phyloP scores from a whole-genome alignment of 1,140 invertebrate species.

The Sycobia sp. region DNA sequence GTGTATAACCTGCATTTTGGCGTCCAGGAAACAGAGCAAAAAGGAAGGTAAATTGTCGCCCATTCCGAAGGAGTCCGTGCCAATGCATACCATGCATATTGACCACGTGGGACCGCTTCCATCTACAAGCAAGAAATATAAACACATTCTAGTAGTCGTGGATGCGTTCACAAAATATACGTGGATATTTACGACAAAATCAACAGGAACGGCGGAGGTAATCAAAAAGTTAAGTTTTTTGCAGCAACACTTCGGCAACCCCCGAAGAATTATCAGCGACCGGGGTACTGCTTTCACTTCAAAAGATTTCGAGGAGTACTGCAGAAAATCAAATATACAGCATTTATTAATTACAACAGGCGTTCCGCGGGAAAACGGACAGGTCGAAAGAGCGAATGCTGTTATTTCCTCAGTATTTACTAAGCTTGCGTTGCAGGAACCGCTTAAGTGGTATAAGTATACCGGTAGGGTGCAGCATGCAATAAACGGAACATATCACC shows the following conservation, averaged over 20 bases:
- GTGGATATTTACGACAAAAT: slow-evolving; percentile 27
- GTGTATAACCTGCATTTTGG: slow-evolving; percentile 19
- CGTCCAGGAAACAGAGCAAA: slow-evolving; percentile 1
- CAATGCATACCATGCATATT: slow-evolving; percentile 3
- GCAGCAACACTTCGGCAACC: slow-evolving; percentile 28
- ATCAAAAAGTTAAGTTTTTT: slow-evolving; percentile 8
- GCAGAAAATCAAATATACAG: too few relatives aligned
- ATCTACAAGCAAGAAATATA: slow-evolving; percentile 47
- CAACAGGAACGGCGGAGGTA: slow-evolving; percentile 11
- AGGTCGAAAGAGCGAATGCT: too few relatives aligned
- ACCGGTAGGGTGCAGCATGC: too few relatives aligned
- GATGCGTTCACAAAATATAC: slow-evolving; percentile 56
- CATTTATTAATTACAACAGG: background rate
- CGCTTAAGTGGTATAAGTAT: too few relatives aligned
- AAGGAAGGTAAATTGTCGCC: background rate
- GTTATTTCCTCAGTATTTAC: too few relatives aligned
- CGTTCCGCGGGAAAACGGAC: too few relatives aligned
- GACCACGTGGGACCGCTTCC: background rate
- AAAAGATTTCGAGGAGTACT: background rate
- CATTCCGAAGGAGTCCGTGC: slow-evolving; percentile 37
- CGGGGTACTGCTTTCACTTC: slow-evolving; percentile 31
- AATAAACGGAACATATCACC: too few relatives aligned
- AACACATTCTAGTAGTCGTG: slow-evolving; percentile 51
- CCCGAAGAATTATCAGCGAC: slow-evolving; percentile 31
- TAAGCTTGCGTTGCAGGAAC: too few relatives aligned